phyloP scores from a whole-genome alignment of 2,113 vertebrate genomes.

The Peucedramus taeniatus region DNA sequence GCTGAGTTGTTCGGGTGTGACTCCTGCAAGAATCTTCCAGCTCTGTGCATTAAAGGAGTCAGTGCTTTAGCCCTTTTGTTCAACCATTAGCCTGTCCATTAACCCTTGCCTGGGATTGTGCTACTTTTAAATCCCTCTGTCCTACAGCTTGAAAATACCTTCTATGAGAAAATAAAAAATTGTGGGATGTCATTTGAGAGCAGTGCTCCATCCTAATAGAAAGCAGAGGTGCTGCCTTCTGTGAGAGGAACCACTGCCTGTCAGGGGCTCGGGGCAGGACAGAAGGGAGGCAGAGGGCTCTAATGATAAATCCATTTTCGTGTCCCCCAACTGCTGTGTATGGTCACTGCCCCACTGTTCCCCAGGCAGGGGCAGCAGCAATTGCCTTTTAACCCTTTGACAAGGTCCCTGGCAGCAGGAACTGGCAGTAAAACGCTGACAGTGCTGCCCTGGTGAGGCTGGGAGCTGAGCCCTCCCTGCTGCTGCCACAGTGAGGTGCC shows the following conservation, averaged over 20 bases:
- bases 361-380: background rate
- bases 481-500: background rate
- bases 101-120: background rate
- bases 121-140: background rate
- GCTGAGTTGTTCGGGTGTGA: background rate
- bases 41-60: background rate
- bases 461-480: background rate
- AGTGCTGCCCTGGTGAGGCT: background rate
- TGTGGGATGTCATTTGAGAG: background rate
- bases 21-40: background rate
- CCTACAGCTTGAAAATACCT: background rate
- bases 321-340: rapidly evolving
- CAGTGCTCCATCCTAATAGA: background rate
- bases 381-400: background rate
- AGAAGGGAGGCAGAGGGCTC: background rate
- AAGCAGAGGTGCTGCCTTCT: background rate
- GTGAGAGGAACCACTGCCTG: rapidly evolving
- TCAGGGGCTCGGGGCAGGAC: background rate
- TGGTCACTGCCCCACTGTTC: rapidly evolving
- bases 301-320: background rate
- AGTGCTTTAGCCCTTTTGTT: background rate
- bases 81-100: background rate
- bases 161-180: rapidly evolving
- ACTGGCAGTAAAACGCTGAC: background rate
- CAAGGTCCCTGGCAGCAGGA: background rate